These are phyloP conservation scores for Leptinotarsa peninsularis DNA, from an alignment of 2,888 invertebrate genomes.

Conservation along the genomic window DNA sequence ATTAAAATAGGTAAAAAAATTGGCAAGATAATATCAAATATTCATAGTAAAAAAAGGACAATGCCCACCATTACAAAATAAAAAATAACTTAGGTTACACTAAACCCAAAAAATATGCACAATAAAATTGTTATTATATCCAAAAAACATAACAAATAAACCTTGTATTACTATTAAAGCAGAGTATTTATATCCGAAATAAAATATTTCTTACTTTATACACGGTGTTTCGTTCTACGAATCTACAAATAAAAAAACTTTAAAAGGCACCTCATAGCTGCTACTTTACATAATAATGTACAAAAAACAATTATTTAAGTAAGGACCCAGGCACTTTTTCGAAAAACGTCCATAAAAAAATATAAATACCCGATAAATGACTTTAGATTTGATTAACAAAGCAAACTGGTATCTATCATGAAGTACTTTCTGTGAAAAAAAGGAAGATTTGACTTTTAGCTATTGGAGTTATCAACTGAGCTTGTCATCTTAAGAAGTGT, in stretches of 20 bases:
- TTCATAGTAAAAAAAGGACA: slow-evolving; percentile 27
- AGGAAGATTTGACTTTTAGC: neutral
- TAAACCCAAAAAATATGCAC: slow-evolving; percentile 35
- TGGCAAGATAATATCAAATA: neutral
- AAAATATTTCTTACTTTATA: slow-evolving; percentile 37
- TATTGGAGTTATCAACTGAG: neutral
- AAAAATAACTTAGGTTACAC: slow-evolving; percentile 32
- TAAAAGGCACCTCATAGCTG: slow-evolving; percentile 51
- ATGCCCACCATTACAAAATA: slow-evolving; percentile 27
- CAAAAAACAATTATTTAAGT: slow-evolving; percentile 37
- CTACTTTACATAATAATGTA: slow-evolving; percentile 45
- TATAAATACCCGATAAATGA: slow-evolving; percentile 42
- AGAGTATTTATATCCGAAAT: slow-evolving; percentile 45
- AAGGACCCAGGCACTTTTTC: slow-evolving; percentile 48
- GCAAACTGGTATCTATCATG: slow-evolving; percentile 10
- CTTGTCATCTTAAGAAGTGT: neutral
- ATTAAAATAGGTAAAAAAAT: neutral
- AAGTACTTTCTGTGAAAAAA: neutral
- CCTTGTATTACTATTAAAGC: slow-evolving; percentile 40
- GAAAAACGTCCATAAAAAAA: slow-evolving; percentile 37
- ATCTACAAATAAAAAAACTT: slow-evolving; percentile 44
- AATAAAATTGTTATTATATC: slow-evolving; percentile 30
- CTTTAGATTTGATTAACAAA: slow-evolving; percentile 27
- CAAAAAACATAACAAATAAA: slow-evolving; percentile 36
- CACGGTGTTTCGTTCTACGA: slow-evolving; percentile 32